Conservation (phyloP, 2,113 vertebrate genomes). For the Alosa alosa region DNA sequence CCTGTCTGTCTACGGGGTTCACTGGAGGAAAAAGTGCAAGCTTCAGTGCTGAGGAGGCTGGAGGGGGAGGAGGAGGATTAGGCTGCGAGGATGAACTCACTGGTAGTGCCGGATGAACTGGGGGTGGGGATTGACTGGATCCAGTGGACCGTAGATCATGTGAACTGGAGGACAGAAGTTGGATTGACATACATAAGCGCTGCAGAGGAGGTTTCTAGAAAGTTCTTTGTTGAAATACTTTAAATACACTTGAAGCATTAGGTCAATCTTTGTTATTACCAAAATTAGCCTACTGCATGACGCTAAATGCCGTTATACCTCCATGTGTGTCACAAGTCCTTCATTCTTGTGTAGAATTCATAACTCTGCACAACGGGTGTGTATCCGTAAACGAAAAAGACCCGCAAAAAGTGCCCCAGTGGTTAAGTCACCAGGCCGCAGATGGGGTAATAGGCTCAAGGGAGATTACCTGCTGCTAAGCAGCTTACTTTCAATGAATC, state of each 20-base stretch:
- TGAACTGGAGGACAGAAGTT: conserved; percentile 78
- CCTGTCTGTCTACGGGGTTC: background rate
- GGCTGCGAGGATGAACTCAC: conserved; percentile 68
- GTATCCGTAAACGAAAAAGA: background rate
- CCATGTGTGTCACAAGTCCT: background rate
- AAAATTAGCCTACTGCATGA: background rate
- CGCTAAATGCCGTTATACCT: background rate
- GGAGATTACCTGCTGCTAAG: background rate
- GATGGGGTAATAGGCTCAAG: conserved; percentile 46
- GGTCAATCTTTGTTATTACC: background rate
- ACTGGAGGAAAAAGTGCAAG: background rate
- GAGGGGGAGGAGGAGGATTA: background rate
- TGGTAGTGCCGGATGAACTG: conserved; percentile 88
- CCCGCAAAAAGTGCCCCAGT: background rate
- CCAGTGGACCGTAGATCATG: conserved; percentile 91
- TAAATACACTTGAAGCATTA: background rate
- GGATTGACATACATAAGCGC: background rate
- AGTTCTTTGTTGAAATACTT: background rate
- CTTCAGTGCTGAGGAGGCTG: background rate
- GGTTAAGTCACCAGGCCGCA: conserved; percentile 28
- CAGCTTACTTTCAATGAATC: background rate
- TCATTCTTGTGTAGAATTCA: background rate
- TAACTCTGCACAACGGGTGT: background rate
- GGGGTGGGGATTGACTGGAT: conserved; percentile 88
- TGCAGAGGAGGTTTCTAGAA: background rate